Evolutionary conservation across 2,888 invertebrate species (phyloP).

Genomic region (Dermolepida albohirtum): DNA sequence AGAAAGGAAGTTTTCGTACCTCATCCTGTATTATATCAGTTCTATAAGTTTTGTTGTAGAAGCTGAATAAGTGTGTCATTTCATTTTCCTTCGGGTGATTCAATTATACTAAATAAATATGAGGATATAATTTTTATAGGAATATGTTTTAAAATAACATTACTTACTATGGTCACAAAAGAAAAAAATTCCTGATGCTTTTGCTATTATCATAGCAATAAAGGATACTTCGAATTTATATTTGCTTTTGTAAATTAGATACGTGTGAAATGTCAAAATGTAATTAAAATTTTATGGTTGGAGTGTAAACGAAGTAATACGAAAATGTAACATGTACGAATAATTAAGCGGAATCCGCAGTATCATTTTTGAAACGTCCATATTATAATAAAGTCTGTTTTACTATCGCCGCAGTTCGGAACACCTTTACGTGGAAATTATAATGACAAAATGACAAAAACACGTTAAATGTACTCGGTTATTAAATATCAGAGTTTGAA

Average conservation of each 20-base stretch:
- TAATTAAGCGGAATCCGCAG: slow-evolving; percentile 12
- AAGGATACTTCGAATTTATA: too few relatives aligned
- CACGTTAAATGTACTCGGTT: slow-evolving; percentile 1
- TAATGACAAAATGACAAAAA: slow-evolving; percentile 13
- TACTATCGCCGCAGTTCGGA: neutral
- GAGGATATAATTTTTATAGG: too few relatives aligned
- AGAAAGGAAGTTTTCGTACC: too few relatives aligned
- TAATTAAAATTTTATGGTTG: slow-evolving; percentile 13
- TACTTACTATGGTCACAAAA: too few relatives aligned
- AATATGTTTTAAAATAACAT: too few relatives aligned
- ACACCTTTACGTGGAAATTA: neutral
- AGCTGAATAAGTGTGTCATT: too few relatives aligned
- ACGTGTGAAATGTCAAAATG: neutral
- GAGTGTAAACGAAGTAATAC: neutral
- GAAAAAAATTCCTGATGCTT: too few relatives aligned
- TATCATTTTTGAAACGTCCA: slow-evolving; percentile 13
- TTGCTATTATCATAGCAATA: too few relatives aligned
- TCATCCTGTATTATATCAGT: too few relatives aligned
- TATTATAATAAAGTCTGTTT: slow-evolving; percentile 3
- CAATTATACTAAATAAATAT: too few relatives aligned
- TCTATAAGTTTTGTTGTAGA: too few relatives aligned
- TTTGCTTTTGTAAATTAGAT: neutral
- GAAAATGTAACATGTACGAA: slow-evolving; percentile 23
- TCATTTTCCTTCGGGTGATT: too few relatives aligned
- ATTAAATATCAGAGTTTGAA: slow-evolving; percentile 3